Evolutionary conservation across 1,140 invertebrate genomes (phyloP), one percentile per base, ranked within the genome.

Genomic region (Caenorhabditis inopinata): DNA sequence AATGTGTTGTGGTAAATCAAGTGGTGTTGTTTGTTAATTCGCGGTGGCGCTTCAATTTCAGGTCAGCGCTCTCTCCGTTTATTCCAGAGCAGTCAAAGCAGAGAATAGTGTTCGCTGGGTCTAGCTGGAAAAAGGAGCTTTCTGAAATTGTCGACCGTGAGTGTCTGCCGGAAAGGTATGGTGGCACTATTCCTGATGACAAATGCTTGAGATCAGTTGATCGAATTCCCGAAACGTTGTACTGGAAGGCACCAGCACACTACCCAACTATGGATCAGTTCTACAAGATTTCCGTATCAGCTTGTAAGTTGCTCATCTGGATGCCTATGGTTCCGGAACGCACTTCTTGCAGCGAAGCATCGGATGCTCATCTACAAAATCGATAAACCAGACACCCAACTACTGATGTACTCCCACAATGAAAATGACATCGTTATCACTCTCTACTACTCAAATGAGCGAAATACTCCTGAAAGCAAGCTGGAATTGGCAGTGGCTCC

Each of bases 121-220:
- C 45, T n/a, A 79, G 76, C 21, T 82, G 78, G 78, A 75, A 79
- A 29, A 78, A 82, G 3, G 53, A 82, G 46, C 77, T 82, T 25
- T 32, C 75, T 14, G 78, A 80, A 7, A 68, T 82, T 35, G 49
- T 47, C 12, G 81, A 82, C 32, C 11, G 45, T 14, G 80, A 81
- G 1, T 76, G 53, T 46, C 68, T 82, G n/a, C 81, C 81, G 1
- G 81, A 74, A 14, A 74, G 47, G 21, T 82, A 82, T 18, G 81
- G 81, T 18, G 81, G 81, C 5, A 82, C 62, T 32, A 80, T 82
- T 42, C 38, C 62, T n/a, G 78, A 80, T 38, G 23, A 45, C 2
- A 9, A 25, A 18, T 46, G 46, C 23, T 35, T 75, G 12, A 35
- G 74, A 79, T 29, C 16, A 16, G 35, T 42, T 0, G 14, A 21